Base-by-base conservation (phyloP, 2,797 vertebrate species). In the Gouania willdenowi region DNA sequence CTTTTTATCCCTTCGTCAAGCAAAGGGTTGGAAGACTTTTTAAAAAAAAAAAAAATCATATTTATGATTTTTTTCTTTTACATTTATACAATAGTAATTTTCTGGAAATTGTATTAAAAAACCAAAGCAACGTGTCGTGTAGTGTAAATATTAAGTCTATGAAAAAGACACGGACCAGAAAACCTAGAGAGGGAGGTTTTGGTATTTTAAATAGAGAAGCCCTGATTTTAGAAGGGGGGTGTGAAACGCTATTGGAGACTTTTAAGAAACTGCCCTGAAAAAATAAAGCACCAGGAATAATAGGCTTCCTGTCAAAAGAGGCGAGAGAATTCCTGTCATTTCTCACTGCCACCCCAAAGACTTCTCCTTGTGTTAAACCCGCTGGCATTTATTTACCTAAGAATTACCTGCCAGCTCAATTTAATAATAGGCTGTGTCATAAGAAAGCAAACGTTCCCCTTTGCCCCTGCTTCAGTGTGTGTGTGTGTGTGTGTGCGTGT, bases 381-480 rank as follows among this genome's bases (percentile, higher is more conserved):
- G 66, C 51, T 68, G 60, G 56, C 87, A 76, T 94, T 95, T 97
- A 91, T 97, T 96, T 95, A 81, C 85, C 90, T 89, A 90, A 81
- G 68, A 87, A 87, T 94, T 91, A 87, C 79, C 82, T 80, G 85
- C 88, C 89, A 87, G 84, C 81, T 83, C 59, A 73, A 83, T 85
- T 87, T 88, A 79, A 67, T 93, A 90, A 94, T 91, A 82, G 85
- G 66, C 86, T 80, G 52, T 94, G 93, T 94, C 93, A 94, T 91
- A 91, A 61, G 74, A 94, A 94, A 97, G 90, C 93, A 95, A 94
- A 97, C 90, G 83, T 83, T 88, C 82, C 72, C 84, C 76, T 65
- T 56, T 65, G 45, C 47, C 67, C 39, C 34, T 23, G 63, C 45
- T 64, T 28, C 33, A 6, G 36, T 49, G 56, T 66, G 64, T 49